Evolutionary conservation across 1,140 invertebrate genomes (phyloP).

Genomic region (Sitobion miscanthi): DNA sequence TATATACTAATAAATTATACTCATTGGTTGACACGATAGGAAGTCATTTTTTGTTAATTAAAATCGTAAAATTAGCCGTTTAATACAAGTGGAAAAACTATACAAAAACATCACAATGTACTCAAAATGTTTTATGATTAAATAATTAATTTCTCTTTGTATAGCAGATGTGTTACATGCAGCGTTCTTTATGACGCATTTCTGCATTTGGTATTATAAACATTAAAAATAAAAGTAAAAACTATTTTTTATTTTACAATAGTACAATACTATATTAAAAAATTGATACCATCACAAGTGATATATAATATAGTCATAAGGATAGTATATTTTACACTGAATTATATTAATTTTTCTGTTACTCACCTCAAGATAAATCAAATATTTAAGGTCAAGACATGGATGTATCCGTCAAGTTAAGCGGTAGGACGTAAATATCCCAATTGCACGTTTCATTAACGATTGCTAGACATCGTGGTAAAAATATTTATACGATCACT

Average conservation of each 20-base stretch:
- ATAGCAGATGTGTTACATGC: neutral
- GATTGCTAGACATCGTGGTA: neutral
- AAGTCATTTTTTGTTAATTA: neutral
- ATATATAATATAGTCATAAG: neutral
- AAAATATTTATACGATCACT: neutral
- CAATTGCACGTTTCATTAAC: constrained; percentile 22
- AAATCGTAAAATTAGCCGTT: neutral
- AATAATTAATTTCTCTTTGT: neutral
- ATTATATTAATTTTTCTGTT: neutral
- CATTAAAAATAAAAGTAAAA: neutral
- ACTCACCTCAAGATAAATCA: constrained; percentile 45
- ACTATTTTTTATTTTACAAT: neutral
- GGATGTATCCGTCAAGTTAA: constrained; percentile 38
- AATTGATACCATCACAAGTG: neutral
- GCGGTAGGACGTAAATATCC: neutral
- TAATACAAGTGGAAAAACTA: neutral
- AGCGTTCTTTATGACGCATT: neutral
- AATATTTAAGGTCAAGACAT: constrained; percentile 55
- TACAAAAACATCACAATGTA: neutral
- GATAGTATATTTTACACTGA: neutral
- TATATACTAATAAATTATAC: neutral
- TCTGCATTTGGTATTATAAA: neutral
- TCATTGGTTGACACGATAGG: neutral
- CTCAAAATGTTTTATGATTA: neutral
- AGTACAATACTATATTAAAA: neutral